Evolutionary conservation across 2,113 vertebrate genomes (phyloP), one percentile per base, ranked within the genome.

Genomic region (Megalops atlanticus): DNA sequence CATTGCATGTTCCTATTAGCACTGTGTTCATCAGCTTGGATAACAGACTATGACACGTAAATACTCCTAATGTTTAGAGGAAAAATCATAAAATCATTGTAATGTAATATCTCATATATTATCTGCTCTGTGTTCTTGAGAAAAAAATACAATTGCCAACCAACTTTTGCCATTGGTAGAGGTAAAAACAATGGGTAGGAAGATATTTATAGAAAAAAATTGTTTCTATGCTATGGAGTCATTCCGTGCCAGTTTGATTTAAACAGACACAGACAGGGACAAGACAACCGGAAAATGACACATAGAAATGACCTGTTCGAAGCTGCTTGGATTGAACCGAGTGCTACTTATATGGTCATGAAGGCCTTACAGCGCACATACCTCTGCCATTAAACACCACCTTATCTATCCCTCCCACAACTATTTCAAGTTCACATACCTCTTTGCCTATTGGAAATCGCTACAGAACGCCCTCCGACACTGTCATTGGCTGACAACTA

Each of bases 271-370:
- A 10, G 58, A n/a, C 24, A 64, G 52, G 52, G 52, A 58, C 18
- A n/a, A 27, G 58, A n/a, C n/a, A 64, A 27, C n/a, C 3, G 15
- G 33, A 14, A 24, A 39, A 7, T 74, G 69, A 74, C 79, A 80
- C 43, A 73, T 18, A 27, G 68, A 54, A 70, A 82, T 84, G 85
- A 76, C 87, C 83, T 81, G 83, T 83, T 77, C 91, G 88, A 91
- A 87, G 90, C 84, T 87, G 88, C 68, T 82, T 85, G 88, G 85
- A 83, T 87, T 88, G 87, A 80, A 24, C 24, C 21, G 45, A 49
- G 41, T 89, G 86, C 84, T 93, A 94, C 94, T 92, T 95, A 94
- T 95, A 95, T 94, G 94, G 94, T 91, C 93, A 95, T 91, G 91
- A 89, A 92, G 92, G 86, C 86, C 90, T 45, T 49, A 72, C 45